phyloP scores from a whole-genome alignment of 2,113 vertebrate species.

The Gallinago paraguaiae region DNA sequence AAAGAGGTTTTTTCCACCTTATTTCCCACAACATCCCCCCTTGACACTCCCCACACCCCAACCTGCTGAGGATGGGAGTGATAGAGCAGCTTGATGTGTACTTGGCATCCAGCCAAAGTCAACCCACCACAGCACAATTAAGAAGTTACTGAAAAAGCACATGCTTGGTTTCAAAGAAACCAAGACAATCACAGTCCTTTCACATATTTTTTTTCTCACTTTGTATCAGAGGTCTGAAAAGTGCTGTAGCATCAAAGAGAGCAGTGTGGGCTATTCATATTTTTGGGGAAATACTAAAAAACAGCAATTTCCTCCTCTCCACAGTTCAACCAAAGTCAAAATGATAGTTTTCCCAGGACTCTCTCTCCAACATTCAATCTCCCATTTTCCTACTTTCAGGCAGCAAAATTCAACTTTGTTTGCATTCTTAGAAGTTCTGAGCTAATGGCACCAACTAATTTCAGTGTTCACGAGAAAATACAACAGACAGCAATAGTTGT shows the following conservation, averaged over 20 bases:
- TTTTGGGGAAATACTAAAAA: accelerated
- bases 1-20: background rate
- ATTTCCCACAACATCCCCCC: background rate
- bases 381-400: background rate
- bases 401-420: background rate
- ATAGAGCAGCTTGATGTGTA: background rate
- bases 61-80: background rate
- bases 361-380: background rate
- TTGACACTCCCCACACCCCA: too few species aligned
- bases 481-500: background rate
- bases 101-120: background rate
- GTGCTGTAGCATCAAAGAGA: background rate
- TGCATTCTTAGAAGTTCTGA: background rate
- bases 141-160: background rate
- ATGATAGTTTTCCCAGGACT: accelerated
- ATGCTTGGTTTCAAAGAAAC: background rate
- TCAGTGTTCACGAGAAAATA: background rate
- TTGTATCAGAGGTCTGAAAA: background rate
- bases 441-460: background rate
- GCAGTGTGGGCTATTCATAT: background rate
- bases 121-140: background rate
- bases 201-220: too few species aligned
- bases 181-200: background rate
- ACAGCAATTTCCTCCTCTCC: background rate
- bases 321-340: background rate